Percentiles rank a stretch among this genome's conserved stretches.
Evolutionary conservation across 2,888 invertebrate species (phyloP).

Genomic region (Rhamphomyia laevipes): DNA sequence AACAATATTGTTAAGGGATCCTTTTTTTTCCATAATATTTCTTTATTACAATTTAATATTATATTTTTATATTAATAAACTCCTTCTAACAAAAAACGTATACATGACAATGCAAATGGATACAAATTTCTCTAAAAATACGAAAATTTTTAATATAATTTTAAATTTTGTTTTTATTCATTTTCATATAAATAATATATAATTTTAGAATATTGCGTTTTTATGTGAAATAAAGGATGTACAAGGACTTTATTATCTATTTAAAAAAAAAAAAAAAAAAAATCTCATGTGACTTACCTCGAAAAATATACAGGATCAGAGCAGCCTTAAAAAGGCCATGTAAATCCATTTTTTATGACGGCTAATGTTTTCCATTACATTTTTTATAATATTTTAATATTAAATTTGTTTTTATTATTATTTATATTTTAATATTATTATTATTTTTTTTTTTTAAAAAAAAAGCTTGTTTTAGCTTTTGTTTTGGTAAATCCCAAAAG

Average conservation of each 20-base stretch:
- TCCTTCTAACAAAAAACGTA: no score
- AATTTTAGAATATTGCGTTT: background rate
- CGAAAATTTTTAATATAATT: background rate
- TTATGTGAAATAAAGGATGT: background rate
- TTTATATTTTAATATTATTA: no score
- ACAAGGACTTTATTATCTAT: background rate
- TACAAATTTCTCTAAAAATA: background rate
- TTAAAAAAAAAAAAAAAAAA: background rate
- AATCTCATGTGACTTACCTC: conserved; percentile 28
- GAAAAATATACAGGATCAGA: conserved; percentile 36
- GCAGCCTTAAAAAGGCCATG: conserved; percentile 39
- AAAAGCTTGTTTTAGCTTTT: no score
- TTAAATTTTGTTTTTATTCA: background rate
- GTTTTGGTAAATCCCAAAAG: no score
- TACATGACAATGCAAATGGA: background rate
- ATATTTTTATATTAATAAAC: no score
- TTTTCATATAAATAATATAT: background rate
- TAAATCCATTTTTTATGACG: conserved; percentile 39
- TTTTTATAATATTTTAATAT: conserved; percentile 22
- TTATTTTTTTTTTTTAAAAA: no score
- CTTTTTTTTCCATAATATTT: no score
- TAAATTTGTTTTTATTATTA: no score
- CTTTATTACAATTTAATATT: no score
- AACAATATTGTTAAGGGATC: no score
- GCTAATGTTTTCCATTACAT: conserved; percentile 38